Percentiles rank a stretch among this genome's conserved stretches.
Evolutionary conservation across 2,888 invertebrate genomes (phyloP).

Genomic region (Drosophila hamatofila): DNA sequence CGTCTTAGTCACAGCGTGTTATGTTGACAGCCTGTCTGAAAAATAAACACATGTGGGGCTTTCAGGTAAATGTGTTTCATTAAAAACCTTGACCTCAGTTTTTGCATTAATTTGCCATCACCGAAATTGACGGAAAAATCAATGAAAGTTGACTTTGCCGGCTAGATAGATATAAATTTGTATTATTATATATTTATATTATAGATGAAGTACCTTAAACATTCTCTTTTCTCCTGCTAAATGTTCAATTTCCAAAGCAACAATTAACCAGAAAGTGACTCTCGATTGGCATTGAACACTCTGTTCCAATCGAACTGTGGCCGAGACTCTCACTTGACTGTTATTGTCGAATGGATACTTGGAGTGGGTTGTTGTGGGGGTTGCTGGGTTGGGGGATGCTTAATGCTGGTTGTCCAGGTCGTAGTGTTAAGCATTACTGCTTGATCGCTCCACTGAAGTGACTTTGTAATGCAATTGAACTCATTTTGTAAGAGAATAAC

Average conservation of each 20-base stretch:
- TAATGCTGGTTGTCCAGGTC: conserved; percentile 20
- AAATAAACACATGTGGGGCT: background rate
- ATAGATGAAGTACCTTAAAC: background rate
- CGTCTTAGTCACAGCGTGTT: background rate
- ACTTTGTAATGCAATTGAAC: conserved; percentile 75
- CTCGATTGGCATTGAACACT: conserved; percentile 39
- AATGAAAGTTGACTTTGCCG: background rate
- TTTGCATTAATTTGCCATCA: background rate
- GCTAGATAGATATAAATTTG: too few species aligned
- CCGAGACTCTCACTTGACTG: conserved; percentile 46
- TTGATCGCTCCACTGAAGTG: conserved; percentile 66
- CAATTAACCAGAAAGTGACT: conserved; percentile 44
- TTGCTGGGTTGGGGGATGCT: background rate
- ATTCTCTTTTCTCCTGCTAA: conserved; percentile 1
- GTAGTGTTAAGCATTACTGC: conserved; percentile 44
- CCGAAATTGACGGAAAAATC: background rate
- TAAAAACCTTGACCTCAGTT: background rate
- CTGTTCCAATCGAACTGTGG: conserved; percentile 21
- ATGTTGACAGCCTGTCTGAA: conserved; percentile 1
- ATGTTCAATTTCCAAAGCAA: conserved; percentile 5
- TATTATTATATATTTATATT: too few species aligned
- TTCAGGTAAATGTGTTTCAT: background rate
- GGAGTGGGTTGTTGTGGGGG: background rate
- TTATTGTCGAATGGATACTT: conserved; percentile 36
- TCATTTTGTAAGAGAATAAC: conserved; percentile 49